Base-by-base conservation (phyloP, 2,113 vertebrate species). In the Vireo altiloquus region DNA sequence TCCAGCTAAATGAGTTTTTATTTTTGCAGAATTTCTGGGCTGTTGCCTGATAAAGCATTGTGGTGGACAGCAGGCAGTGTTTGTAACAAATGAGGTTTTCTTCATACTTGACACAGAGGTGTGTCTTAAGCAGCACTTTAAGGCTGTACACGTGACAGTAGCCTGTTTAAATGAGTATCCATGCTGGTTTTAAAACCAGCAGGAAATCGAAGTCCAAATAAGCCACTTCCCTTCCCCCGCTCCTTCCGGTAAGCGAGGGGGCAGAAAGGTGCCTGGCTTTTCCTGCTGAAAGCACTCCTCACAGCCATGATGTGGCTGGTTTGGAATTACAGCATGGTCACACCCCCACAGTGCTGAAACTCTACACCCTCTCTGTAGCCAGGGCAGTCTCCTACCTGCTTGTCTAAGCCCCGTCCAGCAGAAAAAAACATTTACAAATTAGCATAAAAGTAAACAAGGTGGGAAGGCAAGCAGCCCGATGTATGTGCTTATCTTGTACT, bases 1-100 rank as follows among this genome's bases (percentile, higher is more conserved):
- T 14, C 3, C n/a, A 57, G 81, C 44, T 85, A 91, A 91, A 92
- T 79, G 81, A 84, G 53, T 35, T 89, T 74, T 83, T 40, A 40
- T 79, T 87, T 96, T 87, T 76, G n/a, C 65, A 89, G 89, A 20
- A n/a, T 85, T 92, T 92, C 49, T 63, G 53, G n/a, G 57, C 66
- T 61, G 57, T 84, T 71, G 81, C 2, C 0, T 68, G 69, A 35
- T 64, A 64, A 89, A 71, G 31, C 10, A 0, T 46, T 37, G n/a
- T 49, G 69, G 39, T 63, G 21, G 89, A 61, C 66, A 66, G 71
- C 13, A 22, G 20, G 20, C 9, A 46, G 71, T 30, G 30, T 77
- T 95, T 57, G 77, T 95, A 94, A 81, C n/a, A 60, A 94, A 79
- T 81, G 15, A 81, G 52, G 19, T 33, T 87, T 70, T 80, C 50